These are phyloP conservation scores for Athripsodes cinereus DNA, from an alignment of 2,888 invertebrate genomes.

Conservation along the genomic window DNA sequence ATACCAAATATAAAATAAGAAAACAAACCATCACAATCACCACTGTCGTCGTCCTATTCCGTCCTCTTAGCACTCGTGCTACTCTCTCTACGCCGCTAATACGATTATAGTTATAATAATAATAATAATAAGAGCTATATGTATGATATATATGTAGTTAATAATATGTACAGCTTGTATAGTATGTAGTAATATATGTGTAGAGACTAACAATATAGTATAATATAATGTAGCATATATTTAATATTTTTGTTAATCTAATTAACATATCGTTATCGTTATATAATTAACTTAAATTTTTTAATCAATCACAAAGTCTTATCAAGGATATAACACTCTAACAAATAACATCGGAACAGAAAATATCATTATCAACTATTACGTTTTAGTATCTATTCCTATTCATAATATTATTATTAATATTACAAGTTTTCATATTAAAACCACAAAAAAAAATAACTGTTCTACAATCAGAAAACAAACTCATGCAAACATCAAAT, in stretches of 20 bases:
- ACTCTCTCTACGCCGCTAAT: too few relatives aligned
- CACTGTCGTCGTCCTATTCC: neutral
- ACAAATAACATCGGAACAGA: neutral
- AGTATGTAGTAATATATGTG: neutral
- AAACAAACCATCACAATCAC: neutral
- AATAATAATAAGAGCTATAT: neutral
- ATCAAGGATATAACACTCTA: neutral
- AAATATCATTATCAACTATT: too few relatives aligned
- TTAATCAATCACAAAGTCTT: neutral
- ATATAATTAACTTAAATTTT: too few relatives aligned
- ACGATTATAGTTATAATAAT: neutral
- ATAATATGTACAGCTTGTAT: neutral
- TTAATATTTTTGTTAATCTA: too few relatives aligned
- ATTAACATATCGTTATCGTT: too few relatives aligned
- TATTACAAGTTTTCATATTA: too few relatives aligned
- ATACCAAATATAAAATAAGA: conserved; percentile 5
- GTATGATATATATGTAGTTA: neutral
- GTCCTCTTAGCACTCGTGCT: neutral
- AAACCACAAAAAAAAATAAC: too few relatives aligned
- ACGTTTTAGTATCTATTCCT: too few relatives aligned
- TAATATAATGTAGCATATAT: too few relatives aligned
- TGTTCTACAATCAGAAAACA: too few relatives aligned
- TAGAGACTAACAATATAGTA: neutral
- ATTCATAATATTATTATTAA: too few relatives aligned
- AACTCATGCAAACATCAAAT: too few relatives aligned